Evolutionary conservation across 2,888 invertebrate genomes (phyloP).

Genomic region (Dexiosoma caninum): DNA sequence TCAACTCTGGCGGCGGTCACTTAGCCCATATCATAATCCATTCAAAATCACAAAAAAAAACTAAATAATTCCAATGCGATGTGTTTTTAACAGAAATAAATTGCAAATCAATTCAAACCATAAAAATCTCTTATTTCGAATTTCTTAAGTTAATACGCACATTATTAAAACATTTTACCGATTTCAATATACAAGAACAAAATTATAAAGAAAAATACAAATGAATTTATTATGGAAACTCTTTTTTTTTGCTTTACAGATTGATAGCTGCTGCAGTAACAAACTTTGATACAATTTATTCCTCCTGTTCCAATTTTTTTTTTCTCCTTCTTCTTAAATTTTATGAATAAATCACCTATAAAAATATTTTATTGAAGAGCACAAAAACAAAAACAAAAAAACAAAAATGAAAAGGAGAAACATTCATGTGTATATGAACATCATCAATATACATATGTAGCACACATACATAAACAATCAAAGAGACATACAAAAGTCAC

Average conservation of each 20-base stretch:
- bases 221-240: constrained; percentile 39
- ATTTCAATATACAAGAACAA: neutral
- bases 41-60: too few relatives aligned
- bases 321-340: too few relatives aligned
- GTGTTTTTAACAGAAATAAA: too few relatives aligned
- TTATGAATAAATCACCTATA: constrained; percentile 59
- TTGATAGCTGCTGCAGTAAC: constrained; percentile 32
- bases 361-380: constrained; percentile 59
- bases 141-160: neutral
- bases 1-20: too few relatives aligned
- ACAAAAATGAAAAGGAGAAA: neutral
- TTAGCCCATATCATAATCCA: too few relatives aligned
- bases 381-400: neutral
- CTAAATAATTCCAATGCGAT: too few relatives aligned
- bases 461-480: constrained; percentile 12
- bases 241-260: constrained; percentile 30
- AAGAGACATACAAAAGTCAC: neutral
- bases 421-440: too few relatives aligned
- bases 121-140: too few relatives aligned
- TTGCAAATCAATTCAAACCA: too few relatives aligned
- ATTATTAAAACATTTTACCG: neutral
- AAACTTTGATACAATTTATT: constrained; percentile 47
- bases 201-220: neutral
- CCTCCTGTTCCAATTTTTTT: constrained; percentile 12
- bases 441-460: constrained; percentile 11